Evolutionary conservation across 2,797 vertebrate genomes (phyloP).

Genomic region (Otolemur crassicaudatus): DNA sequence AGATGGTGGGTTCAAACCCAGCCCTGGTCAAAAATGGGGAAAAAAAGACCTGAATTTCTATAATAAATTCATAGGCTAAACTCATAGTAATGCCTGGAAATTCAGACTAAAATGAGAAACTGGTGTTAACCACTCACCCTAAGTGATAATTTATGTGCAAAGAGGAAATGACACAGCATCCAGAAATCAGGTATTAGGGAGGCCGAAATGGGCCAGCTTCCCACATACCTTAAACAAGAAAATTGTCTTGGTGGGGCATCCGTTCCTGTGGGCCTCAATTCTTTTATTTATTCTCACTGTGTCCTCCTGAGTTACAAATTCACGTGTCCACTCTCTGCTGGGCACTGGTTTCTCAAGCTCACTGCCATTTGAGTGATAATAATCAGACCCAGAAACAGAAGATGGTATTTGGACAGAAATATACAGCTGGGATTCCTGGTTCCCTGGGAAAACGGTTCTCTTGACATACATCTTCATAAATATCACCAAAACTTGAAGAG

Average conservation of each 20-base stretch:
- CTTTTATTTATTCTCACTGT: background rate
- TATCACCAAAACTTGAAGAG: background rate
- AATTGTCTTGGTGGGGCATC: background rate
- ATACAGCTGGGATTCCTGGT: slow-evolving; percentile 47
- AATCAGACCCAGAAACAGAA: background rate
- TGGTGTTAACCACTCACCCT: too few relatives aligned
- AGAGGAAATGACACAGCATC: too few relatives aligned
- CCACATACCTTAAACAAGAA: rapidly evolving
- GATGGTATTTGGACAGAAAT: background rate
- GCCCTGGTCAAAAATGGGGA: too few relatives aligned
- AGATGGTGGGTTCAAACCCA: too few relatives aligned
- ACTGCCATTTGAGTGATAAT: background rate
- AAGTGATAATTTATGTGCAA: background rate
- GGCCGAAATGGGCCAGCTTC: background rate
- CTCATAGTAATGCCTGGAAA: background rate
- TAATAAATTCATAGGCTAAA: background rate
- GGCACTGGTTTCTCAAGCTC: rapidly evolving
- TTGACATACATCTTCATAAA: background rate
- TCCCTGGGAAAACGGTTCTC: rapidly evolving
- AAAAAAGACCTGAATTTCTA: background rate
- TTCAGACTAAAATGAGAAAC: background rate
- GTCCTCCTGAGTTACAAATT: background rate
- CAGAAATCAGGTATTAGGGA: background rate
- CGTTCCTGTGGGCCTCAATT: background rate
- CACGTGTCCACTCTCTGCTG: background rate